Conservation (phyloP, 2,797 vertebrate genomes). For the Typhlichthys eigenmanni region DNA sequence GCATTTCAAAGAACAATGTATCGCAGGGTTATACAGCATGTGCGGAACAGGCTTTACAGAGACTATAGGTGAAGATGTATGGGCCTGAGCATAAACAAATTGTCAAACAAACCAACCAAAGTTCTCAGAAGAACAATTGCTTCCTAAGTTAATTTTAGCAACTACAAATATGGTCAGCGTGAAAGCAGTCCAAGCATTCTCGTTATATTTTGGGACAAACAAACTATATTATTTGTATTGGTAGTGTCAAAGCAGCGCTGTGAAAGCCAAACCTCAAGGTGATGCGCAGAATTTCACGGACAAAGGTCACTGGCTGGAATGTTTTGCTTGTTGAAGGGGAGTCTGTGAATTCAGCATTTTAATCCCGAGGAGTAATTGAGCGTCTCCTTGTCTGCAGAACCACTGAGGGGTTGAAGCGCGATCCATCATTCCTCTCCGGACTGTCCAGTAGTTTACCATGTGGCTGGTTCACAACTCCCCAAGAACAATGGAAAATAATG, state of each 20-base stretch:
- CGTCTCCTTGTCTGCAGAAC: slow-evolving; percentile 67
- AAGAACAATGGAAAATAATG: slow-evolving; percentile 22
- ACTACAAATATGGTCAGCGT: not conserved
- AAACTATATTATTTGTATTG: slow-evolving; percentile 17
- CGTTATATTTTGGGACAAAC: slow-evolving; percentile 10
- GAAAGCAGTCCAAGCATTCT: slow-evolving; percentile 1
- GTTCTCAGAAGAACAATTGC: slow-evolving; percentile 12
- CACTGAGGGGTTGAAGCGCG: slow-evolving; percentile 57
- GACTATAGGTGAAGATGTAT: no score
- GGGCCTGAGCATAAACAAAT: not conserved
- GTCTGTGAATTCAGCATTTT: slow-evolving; percentile 71
- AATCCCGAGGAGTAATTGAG: slow-evolving; percentile 71
- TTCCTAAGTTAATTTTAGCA: slow-evolving; percentile 26
- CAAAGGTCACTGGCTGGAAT: slow-evolving; percentile 38
- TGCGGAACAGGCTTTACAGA: not conserved
- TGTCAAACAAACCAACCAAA: slow-evolving; percentile 10
- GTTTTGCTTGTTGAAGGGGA: slow-evolving; percentile 22
- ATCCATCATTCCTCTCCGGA: slow-evolving; percentile 68
- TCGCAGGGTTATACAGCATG: no score
- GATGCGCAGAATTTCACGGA: slow-evolving; percentile 29
- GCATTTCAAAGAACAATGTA: no score
- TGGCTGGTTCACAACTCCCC: slow-evolving; percentile 48
- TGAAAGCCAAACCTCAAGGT: slow-evolving; percentile 15
- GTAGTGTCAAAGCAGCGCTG: slow-evolving; percentile 30
- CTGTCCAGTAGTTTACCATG: slow-evolving; percentile 62